These are phyloP conservation scores for Calameuta pallipes DNA, from an alignment of 2,888 invertebrate genomes.

Conservation along the genomic window DNA sequence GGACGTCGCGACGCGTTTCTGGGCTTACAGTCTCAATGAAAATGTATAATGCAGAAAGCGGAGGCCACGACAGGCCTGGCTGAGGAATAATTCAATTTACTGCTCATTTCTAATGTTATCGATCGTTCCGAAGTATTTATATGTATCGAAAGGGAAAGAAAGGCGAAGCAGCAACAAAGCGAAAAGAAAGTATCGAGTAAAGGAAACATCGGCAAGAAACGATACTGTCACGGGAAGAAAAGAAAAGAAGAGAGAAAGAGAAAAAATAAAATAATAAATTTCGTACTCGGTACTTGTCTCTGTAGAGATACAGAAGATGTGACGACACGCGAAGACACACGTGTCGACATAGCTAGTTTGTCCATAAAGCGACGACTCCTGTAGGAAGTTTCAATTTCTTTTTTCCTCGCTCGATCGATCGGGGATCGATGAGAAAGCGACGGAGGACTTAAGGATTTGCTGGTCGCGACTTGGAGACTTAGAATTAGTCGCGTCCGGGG, in stretches of 20 bases:
- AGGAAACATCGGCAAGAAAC: background rate
- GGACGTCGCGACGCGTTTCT: constrained; percentile 25
- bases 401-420: too few relatives aligned
- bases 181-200: background rate
- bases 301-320: too few relatives aligned
- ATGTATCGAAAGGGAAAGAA: background rate
- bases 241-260: background rate
- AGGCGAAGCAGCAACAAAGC: background rate
- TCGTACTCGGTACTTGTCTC: background rate
- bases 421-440: too few relatives aligned
- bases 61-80: constrained; percentile 28
- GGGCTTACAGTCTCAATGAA: constrained; percentile 29
- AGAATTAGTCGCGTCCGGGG: too few relatives aligned
- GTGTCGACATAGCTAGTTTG: background rate
- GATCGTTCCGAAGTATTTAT: constrained; percentile 16
- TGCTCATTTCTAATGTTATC: constrained; percentile 34
- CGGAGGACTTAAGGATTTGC: background rate
- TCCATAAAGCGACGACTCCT: background rate
- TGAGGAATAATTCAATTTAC: constrained; percentile 38
- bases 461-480: background rate
- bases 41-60: constrained; percentile 33
- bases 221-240: background rate
- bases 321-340: background rate
- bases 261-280: background rate
- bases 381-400: too few relatives aligned